Evolutionary conservation across 1,140 invertebrate genomes (phyloP).

Genomic region (Apocrypta bakeri): DNA sequence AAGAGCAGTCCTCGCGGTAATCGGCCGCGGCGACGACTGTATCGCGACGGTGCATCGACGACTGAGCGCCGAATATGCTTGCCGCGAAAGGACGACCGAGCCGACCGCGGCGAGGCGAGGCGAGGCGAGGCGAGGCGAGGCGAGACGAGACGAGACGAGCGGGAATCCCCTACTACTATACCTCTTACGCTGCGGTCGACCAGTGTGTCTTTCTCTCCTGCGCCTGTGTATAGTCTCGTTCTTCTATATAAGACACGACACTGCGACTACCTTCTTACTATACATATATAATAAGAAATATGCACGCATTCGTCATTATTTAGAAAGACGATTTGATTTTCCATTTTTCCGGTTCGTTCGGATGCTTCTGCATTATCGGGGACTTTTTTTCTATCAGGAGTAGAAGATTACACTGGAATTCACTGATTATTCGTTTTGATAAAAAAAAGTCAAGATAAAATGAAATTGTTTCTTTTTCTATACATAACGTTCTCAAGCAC

Average conservation of each 20-base stretch:
- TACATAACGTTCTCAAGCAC: no score
- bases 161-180: not conserved
- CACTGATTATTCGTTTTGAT: no score
- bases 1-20: not conserved
- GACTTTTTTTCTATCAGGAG: no score
- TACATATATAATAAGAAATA: not conserved
- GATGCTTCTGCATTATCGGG: no score
- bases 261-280: not conserved
- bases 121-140: not conserved
- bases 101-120: not conserved
- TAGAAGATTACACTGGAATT: no score
- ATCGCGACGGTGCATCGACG: conserved; percentile 40
- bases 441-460: no score
- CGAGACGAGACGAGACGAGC: not conserved
- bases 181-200: not conserved
- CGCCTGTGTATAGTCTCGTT: not conserved
- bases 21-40: not conserved
- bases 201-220: conserved; percentile 4
- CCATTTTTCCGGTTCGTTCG: no score
- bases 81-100: conserved; percentile 7
- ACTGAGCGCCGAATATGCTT: conserved; percentile 38
- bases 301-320: not conserved
- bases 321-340: no score
- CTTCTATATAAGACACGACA: not conserved
- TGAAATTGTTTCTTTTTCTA: no score